A percentile compares a stretch with the other conserved stretches of the same genome.
phyloP scores from a whole-genome alignment of 2,888 invertebrate species.

The Exocentrus adspersus region DNA sequence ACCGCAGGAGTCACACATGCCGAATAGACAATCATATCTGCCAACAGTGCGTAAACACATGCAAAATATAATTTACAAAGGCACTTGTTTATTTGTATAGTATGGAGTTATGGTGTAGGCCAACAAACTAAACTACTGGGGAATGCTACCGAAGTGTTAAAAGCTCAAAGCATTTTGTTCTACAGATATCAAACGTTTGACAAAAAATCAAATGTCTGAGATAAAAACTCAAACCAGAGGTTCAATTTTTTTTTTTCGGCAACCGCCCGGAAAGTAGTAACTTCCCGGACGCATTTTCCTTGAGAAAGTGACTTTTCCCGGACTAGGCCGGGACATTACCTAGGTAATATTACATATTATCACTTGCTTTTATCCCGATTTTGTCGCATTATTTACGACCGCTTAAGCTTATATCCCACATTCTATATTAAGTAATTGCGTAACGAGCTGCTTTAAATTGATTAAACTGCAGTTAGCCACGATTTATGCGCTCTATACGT shows the following conservation, averaged over 20 bases:
- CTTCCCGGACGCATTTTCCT: too few species aligned
- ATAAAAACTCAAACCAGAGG: too few species aligned
- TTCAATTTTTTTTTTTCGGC: too few species aligned
- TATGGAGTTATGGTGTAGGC: conserved; percentile 13
- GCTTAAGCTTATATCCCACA: neutral
- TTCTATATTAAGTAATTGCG: neutral
- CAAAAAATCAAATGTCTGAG: too few species aligned
- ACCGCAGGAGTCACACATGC: conserved; percentile 56
- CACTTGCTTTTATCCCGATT: neutral
- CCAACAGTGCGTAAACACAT: conserved; percentile 49
- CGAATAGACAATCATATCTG: conserved; percentile 52
- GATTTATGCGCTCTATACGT: neutral
- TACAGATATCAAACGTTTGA: too few species aligned
- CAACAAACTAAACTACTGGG: conserved; percentile 4
- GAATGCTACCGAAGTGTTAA: neutral
- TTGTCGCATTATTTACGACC: neutral
- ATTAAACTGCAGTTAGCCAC: neutral
- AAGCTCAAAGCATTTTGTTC: too few species aligned
- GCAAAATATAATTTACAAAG: conserved; percentile 47
- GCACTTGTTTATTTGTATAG: conserved; percentile 37
- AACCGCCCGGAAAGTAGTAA: too few species aligned
- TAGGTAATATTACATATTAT: too few species aligned
- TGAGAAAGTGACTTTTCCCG: too few species aligned
- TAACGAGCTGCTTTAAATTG: neutral
- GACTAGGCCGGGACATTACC: too few species aligned